phyloP scores from a whole-genome alignment of 35 echinoderm and acorn worm genomes.

The Hemicentrotus pulcherrimus region DNA sequence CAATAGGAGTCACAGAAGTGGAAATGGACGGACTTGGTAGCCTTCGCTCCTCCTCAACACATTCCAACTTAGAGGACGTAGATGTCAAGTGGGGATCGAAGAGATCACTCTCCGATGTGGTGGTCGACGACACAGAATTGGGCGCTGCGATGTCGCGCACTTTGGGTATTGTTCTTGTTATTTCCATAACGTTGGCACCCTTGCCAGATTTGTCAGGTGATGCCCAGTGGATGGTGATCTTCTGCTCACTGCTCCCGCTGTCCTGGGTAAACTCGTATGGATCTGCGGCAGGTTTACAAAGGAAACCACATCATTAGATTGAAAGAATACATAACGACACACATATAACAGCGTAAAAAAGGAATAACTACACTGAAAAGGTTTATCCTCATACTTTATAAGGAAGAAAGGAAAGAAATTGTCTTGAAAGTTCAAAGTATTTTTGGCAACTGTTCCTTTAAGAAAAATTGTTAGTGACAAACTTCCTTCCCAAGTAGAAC shows the following conservation, averaged over 20 bases:
- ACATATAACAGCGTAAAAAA: not conserved
- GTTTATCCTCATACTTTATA: not conserved
- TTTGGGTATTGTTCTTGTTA: constrained; percentile 83
- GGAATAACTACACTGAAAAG: not conserved
- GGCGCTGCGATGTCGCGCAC: constrained; percentile 66
- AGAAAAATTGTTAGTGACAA: not conserved
- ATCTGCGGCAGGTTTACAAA: constrained; percentile 48
- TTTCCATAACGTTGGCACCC: constrained; percentile 71
- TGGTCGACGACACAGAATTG: constrained; percentile 72
- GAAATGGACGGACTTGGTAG: constrained; percentile 44
- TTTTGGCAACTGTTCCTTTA: not conserved
- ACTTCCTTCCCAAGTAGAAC: not conserved
- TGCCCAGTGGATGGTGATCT: constrained; percentile 85
- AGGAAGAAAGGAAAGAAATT: not conserved
- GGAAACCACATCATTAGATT: not conserved
- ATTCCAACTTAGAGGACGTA: constrained; percentile 42
- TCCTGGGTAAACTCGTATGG: constrained; percentile 87
- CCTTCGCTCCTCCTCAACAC: constrained; percentile 20
- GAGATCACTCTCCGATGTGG: constrained; percentile 86
- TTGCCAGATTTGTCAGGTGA: constrained; percentile 80
- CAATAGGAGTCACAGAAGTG: constrained; percentile 32
- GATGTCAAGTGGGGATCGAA: constrained; percentile 83
- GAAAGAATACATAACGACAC: not conserved
- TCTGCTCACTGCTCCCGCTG: constrained; percentile 77
- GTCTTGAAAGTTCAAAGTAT: not conserved